Base-by-base conservation (phyloP, 1,140 invertebrate genomes). In the Trinorchestia longiramus region DNA sequence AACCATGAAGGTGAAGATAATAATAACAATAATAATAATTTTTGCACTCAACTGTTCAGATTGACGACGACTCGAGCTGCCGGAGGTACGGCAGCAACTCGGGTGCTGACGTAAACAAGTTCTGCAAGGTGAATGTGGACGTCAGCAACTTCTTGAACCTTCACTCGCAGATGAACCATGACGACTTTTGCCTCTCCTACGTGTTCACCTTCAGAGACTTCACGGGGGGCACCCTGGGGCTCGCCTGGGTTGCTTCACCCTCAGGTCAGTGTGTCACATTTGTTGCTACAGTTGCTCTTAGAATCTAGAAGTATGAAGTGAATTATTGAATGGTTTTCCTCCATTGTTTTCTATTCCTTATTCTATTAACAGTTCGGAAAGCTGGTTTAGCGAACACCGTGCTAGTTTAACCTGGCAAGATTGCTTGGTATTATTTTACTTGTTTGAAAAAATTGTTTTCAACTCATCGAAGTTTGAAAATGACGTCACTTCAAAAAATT, bases 81-180 rank as follows among this genome's bases (percentile, higher is more conserved):
- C 92, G 92, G 41, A 44, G 43, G 92, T 94, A 94, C 92, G 98
- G 98, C 95, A 97, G 97, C 36, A 97, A 98, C 43, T 98, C 97
- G 87, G 98, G 98, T 96, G 98, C 98, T 40, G 98, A 99, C 96
- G 97, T 98, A 95, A 99, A 99, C 98, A 98, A 99, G 95, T 99
- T 99, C 97, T 99, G 99, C 97, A 98, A 99, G 97, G 98, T 99
- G 97, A 99, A 99, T 97, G 99, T 99, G 97, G 99, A 99, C 97
- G 99, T 99, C 94, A 99, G 99, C 97, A 99, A 99, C 98, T 99
- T 99, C 97, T 98, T 99, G 87, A 99, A 99, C 97, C 98, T 99
- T 43, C 99, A 99, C 97, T 99, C 99, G 19, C 98, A 99, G 94
- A 98, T 98, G 45, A 99, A 99, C 97, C 99, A 99, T 97, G 99